Conservation (phyloP, 2,888 invertebrate genomes). For the Rhagonycha fulva region DNA sequence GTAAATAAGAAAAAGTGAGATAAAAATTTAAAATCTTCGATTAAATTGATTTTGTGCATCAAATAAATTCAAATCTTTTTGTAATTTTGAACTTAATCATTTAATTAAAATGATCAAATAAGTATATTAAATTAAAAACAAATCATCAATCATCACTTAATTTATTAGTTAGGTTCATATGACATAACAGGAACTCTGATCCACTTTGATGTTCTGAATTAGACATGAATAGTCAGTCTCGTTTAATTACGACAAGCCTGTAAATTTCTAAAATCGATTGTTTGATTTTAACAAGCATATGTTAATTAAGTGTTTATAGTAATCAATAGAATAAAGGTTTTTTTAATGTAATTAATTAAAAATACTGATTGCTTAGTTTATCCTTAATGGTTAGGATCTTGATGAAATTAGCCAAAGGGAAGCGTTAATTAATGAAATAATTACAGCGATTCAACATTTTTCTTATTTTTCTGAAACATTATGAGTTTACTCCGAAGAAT, state of each 20-base stretch:
- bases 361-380: background rate
- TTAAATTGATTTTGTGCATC: no score
- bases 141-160: background rate
- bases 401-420: background rate
- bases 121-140: background rate
- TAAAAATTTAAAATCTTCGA: no score
- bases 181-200: background rate
- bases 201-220: background rate
- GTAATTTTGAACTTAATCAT: background rate
- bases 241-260: slow-evolving; percentile 1
- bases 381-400: background rate
- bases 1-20: no score
- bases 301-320: background rate
- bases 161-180: background rate
- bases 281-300: background rate
- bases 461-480: no score
- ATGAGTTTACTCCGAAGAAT: background rate
- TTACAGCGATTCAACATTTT: no score
- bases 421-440: background rate
- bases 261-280: slow-evolving; percentile 1
- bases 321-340: background rate
- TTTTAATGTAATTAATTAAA: background rate
- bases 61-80: background rate
- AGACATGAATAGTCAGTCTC: background rate
- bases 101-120: background rate